Percentiles rank a stretch among this genome's conserved stretches.
Conservation (phyloP, 2,797 vertebrate genomes). For the Gorsachius magnificus region DNA sequence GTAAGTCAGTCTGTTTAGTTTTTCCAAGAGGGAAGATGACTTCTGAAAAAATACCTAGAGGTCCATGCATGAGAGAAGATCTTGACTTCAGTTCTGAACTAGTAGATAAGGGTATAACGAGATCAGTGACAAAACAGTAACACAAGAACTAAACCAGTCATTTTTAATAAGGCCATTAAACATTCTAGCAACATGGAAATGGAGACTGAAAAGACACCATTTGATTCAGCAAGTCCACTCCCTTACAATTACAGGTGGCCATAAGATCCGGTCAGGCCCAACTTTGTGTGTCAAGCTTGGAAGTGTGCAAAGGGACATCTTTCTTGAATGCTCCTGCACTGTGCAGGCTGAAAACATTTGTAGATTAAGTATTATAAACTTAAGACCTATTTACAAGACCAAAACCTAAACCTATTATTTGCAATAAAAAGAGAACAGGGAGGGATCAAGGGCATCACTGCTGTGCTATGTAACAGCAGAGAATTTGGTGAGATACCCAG, state of each 20-base stretch:
- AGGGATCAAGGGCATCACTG: not conserved
- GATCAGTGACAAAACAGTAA: not conserved
- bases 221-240: not conserved
- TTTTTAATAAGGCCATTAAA: not conserved
- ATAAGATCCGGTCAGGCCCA: not conserved
- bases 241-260: not conserved
- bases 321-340: not conserved
- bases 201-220: not conserved
- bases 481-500: not conserved
- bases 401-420: not conserved
- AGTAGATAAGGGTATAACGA: not conserved
- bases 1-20: not conserved
- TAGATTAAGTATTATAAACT: not conserved
- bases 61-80: not conserved
- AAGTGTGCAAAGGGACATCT: not conserved
- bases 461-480: not conserved
- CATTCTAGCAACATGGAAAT: not conserved
- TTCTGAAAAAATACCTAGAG: not conserved
- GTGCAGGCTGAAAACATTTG: not conserved
- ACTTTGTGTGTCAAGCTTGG: not conserved
- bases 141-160: not conserved
- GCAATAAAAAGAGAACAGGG: not conserved
- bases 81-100: not conserved
- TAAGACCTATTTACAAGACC: not conserved
- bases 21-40: not conserved